A percentile compares a stretch with the other conserved stretches of the same genome.
Conservation (phyloP, 2,797 vertebrate genomes). For the Ciconia nigra region DNA sequence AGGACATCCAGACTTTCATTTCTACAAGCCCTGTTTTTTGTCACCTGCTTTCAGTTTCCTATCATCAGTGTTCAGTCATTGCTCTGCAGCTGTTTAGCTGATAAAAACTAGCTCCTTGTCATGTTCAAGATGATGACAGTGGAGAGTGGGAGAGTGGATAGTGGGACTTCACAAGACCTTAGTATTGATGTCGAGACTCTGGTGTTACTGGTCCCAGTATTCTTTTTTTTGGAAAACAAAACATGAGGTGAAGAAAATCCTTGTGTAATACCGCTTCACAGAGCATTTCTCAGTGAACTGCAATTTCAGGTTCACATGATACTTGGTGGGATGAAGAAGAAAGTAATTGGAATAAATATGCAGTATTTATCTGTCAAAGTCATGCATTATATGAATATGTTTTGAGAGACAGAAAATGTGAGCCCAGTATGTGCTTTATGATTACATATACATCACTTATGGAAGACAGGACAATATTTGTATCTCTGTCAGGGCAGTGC, state of each 20-base stretch:
- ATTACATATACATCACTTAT: not conserved
- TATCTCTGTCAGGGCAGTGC: not conserved
- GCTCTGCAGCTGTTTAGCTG: not conserved
- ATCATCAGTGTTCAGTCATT: not conserved
- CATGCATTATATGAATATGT: not conserved
- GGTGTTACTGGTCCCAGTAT: not conserved
- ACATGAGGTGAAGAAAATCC: not conserved
- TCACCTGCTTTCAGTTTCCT: not conserved
- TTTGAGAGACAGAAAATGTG: not conserved
- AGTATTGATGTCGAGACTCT: not conserved
- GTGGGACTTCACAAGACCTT: not conserved
- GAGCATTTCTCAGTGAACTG: not conserved
- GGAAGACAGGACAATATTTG: not conserved
- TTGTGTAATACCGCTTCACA: not conserved
- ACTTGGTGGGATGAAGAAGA: not conserved
- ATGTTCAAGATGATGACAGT: not conserved
- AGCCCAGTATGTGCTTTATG: not conserved
- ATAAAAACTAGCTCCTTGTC: not conserved
- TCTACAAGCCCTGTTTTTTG: not conserved
- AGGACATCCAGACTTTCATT: not conserved
- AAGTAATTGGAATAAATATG: not conserved
- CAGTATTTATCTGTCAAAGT: not conserved
- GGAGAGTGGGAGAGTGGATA: not conserved
- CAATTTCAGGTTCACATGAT: rapidly evolving
- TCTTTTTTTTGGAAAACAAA: not conserved